Evolutionary conservation across 2,888 invertebrate genomes (phyloP), one percentile per base, ranked within the genome.

Genomic region (Synergus laeviventris): DNA sequence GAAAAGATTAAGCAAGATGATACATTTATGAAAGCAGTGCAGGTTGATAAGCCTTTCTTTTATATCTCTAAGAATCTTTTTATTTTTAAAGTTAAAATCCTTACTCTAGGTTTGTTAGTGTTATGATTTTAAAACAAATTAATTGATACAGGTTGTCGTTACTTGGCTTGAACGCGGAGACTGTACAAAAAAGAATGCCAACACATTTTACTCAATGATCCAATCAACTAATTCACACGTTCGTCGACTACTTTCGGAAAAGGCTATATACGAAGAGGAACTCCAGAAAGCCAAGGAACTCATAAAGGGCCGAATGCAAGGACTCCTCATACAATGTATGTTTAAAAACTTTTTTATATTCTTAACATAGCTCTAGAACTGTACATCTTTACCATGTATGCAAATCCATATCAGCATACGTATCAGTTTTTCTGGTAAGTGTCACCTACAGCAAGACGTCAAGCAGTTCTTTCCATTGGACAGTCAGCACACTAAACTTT

Each of bases 91-190:
- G 16, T 36, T 39, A 8, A 18, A 73, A 21, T 9, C 8, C n/a
- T 38, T n/a, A 38, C 31, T 7, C 31, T 9, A n/a, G 5, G 11
- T 18, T 31, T 60, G 7, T 24, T 60, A 60, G 31, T 60, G 4
- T 16, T 60, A 45, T 45, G 2, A 21, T n/a, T 73, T 16, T 14
- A 7, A 39, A 38, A 62, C 11, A 1, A 56, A 73, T 61, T 31
- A 9, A 18, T 45, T 45, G 31, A 66, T 74, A n/a, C 91, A 95
- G 93, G 95, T 96, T 36, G 94, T 98, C 39, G 94, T 97, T 54
- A 95, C 96, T 0, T 99, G 98, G 98, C 91, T 99, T 84, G 98
- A 98, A 87, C 94, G 98, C 14, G 98, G 98, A 0, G 98, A 98
- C 90, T 98, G 98, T 89, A 96, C 94, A 66, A 98, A 98, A 90